Percentiles rank a stretch among this genome's conserved stretches.
Evolutionary conservation across 2,797 vertebrate species (phyloP).

Genomic region (Galaxias olidus): DNA sequence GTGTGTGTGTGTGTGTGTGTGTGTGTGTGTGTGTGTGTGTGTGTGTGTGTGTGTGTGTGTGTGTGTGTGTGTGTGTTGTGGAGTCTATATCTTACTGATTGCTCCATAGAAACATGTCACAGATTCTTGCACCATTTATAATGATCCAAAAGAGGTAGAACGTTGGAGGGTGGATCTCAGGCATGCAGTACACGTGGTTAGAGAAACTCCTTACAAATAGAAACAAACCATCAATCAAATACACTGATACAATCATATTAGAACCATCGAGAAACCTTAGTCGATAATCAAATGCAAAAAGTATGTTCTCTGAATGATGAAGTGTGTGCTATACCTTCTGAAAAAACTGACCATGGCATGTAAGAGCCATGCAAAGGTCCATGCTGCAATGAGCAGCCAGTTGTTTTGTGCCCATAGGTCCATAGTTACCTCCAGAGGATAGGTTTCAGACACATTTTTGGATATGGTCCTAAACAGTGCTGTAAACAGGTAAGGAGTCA

Average conservation of each 20-base stretch:
- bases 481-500: constrained; percentile 11
- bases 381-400: constrained; percentile 53
- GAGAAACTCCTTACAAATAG: constrained; percentile 41
- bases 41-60: neutral
- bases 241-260: neutral
- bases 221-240: constrained; percentile 6
- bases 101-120: constrained; percentile 40
- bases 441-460: constrained; percentile 49
- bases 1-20: neutral
- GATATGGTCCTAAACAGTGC: constrained; percentile 51
- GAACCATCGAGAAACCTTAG: no score
- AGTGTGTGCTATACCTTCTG: constrained; percentile 41
- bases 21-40: neutral
- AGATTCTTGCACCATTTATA: constrained; percentile 36
- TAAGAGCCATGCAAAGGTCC: constrained; percentile 54
- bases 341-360: constrained; percentile 34
- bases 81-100: constrained; percentile 46
- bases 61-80: neutral
- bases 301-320: no score
- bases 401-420: constrained; percentile 53
- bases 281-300: no score
- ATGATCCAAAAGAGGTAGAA: constrained; percentile 59
- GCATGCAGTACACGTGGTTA: constrained; percentile 54
- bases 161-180: constrained; percentile 59
- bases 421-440: constrained; percentile 59